Conservation (phyloP, 2,113 vertebrate species). For the Monarcha castaneiventris region DNA sequence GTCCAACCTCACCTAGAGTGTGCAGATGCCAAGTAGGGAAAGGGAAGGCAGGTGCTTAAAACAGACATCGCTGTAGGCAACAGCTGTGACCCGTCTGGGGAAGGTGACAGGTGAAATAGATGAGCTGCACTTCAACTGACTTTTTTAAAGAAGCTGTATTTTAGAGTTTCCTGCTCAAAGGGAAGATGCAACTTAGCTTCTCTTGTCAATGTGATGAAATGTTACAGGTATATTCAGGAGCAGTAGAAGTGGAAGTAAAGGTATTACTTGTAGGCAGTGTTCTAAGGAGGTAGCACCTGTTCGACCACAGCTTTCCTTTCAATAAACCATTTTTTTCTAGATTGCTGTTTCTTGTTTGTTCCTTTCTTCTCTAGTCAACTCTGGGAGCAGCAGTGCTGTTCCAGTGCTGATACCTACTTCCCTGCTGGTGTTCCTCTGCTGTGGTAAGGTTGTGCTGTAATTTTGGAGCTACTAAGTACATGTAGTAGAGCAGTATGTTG, state of each 20-base stretch:
- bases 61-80: neutral
- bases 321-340: slow-evolving; percentile 7
- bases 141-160: neutral
- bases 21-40: neutral
- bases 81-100: neutral
- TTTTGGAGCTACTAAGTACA: neutral
- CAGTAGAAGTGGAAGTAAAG: neutral
- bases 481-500: neutral
- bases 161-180: neutral
- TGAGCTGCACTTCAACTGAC: neutral
- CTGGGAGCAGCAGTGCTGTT: neutral
- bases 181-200: neutral
- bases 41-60: neutral
- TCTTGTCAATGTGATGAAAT: neutral
- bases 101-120: neutral
- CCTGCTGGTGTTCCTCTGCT: neutral
- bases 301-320: neutral
- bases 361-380: neutral
- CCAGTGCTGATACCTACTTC: neutral
- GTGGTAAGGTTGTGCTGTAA: neutral
- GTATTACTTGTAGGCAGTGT: neutral
- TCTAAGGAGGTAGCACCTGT: neutral
- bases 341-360: neutral
- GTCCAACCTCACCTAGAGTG: accelerated
- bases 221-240: neutral